Evolutionary conservation across 2,113 vertebrate genomes (phyloP).

Genomic region (Triplophysa rosa): DNA sequence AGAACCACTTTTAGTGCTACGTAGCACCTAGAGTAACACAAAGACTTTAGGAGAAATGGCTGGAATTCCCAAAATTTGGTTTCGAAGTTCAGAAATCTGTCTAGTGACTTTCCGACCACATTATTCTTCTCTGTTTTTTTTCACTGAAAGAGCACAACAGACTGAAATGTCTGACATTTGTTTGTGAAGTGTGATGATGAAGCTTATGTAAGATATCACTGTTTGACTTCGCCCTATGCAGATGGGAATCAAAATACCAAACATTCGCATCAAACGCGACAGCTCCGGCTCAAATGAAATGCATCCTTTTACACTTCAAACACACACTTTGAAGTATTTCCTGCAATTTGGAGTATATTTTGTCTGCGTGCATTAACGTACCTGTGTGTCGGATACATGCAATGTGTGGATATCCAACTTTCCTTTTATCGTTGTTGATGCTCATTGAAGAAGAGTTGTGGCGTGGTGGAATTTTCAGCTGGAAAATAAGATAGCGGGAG

Average conservation of each 20-base stretch:
- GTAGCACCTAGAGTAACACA: too few species aligned
- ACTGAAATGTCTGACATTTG: too few species aligned
- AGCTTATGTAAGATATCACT: too few species aligned
- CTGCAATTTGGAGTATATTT: background rate
- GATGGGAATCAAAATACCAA: conserved; percentile 3
- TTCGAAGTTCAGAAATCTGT: too few species aligned
- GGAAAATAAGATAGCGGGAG: background rate
- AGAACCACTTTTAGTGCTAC: too few species aligned
- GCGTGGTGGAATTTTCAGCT: background rate
- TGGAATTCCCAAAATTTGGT: too few species aligned
- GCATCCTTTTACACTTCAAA: conserved; percentile 50
- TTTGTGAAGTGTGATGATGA: too few species aligned
- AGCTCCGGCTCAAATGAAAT: conserved; percentile 9
- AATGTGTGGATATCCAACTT: background rate
- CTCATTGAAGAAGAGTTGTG: background rate
- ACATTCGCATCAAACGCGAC: background rate
- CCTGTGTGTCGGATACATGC: conserved; percentile 42
- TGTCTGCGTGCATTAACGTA: background rate
- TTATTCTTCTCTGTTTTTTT: too few species aligned
- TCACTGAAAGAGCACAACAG: too few species aligned
- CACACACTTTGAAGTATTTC: conserved; percentile 22
- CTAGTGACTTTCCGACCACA: too few species aligned
- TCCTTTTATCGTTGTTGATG: background rate
- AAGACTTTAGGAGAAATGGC: too few species aligned
- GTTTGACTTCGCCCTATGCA: background rate